Percentiles rank a stretch among this genome's conserved stretches.
Evolutionary conservation across 53 echinoderm and acorn worm species (phyloP).

Genomic region (Luidia sarsii): DNA sequence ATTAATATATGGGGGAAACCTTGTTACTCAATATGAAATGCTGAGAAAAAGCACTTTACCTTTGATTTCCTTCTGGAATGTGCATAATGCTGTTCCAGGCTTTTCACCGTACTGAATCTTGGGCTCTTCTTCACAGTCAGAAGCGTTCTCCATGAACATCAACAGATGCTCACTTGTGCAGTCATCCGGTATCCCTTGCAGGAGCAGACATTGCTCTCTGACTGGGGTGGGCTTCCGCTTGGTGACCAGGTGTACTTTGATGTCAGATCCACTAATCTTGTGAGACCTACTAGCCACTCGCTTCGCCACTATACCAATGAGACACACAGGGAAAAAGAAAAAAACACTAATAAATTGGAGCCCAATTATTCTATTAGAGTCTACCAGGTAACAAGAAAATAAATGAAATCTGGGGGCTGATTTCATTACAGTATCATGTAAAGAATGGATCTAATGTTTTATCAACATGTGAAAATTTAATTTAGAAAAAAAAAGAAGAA

Average conservation of each 20-base stretch:
- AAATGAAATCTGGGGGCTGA: background rate
- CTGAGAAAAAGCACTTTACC: background rate
- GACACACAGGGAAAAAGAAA: background rate
- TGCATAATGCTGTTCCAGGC: conserved; percentile 46
- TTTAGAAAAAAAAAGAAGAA: background rate
- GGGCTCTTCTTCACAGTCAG: conserved; percentile 23
- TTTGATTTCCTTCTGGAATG: background rate
- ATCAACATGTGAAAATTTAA: background rate
- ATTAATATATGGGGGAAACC: too few species aligned
- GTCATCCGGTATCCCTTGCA: conserved; percentile 33
- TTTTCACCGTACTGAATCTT: conserved; percentile 19
- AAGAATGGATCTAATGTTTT: background rate
- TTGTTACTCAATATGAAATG: background rate
- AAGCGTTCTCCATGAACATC: conserved; percentile 4
- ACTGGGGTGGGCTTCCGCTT: conserved; percentile 4
- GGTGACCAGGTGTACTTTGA: background rate
- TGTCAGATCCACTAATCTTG: background rate
- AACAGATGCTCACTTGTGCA: background rate
- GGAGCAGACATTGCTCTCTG: conserved; percentile 11
- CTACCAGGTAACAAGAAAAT: background rate
- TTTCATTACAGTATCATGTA: background rate
- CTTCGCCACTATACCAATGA: background rate
- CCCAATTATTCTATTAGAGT: background rate
- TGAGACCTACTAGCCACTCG: background rate
- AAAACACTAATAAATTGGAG: background rate